Evolutionary conservation across 2,797 vertebrate genomes (phyloP).

Genomic region (Premnoplex brunnescens): DNA sequence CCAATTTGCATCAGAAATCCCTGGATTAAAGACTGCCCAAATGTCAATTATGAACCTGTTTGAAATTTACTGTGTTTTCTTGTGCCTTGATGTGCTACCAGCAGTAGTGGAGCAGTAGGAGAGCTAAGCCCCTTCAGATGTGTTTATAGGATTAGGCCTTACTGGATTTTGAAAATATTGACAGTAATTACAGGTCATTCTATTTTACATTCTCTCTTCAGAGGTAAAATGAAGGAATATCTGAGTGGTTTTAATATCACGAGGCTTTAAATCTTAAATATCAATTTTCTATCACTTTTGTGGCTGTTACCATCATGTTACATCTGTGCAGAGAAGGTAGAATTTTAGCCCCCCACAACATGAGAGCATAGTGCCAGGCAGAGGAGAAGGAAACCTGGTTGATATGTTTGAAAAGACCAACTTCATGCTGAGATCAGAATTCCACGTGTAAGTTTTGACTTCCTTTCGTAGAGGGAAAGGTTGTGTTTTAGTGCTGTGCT

Average conservation of each 20-base stretch:
- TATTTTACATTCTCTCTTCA: background rate
- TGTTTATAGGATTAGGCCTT: background rate
- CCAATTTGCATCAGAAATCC: background rate
- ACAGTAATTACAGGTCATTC: background rate
- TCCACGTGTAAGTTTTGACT: background rate
- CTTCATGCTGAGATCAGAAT: background rate
- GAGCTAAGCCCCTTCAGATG: background rate
- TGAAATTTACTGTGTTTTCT: background rate
- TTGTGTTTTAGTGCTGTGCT: background rate
- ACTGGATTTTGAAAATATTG: background rate
- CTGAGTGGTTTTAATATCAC: background rate
- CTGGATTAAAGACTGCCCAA: background rate
- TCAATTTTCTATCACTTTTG: background rate
- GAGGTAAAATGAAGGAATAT: background rate
- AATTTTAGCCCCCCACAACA: background rate
- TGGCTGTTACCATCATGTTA: background rate
- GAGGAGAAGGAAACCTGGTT: background rate
- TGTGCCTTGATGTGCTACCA: background rate
- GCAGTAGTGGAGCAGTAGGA: background rate
- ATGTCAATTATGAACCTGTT: background rate
- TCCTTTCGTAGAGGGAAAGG: background rate
- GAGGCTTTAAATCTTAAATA: background rate
- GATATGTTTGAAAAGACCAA: background rate
- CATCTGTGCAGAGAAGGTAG: background rate
- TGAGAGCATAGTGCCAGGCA: background rate